Conservation (phyloP, 2,888 invertebrate genomes). For the Encarsia formosa region DNA sequence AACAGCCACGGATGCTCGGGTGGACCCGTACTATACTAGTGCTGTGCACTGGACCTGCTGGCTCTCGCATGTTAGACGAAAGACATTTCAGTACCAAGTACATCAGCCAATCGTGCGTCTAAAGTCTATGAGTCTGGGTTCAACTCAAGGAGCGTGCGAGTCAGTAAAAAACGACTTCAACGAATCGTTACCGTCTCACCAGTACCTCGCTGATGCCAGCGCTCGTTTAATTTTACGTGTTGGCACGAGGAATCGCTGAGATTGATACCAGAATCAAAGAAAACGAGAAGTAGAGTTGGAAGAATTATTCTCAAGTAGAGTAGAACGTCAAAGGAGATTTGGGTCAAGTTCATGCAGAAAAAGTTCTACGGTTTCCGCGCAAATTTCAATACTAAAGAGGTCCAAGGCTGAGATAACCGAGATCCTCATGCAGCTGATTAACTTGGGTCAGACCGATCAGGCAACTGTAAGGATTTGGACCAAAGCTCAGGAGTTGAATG, state of each 20-base stretch:
- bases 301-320: too few species aligned
- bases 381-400: conserved; percentile 95
- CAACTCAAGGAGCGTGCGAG: conserved; percentile 82
- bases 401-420: conserved; percentile 99
- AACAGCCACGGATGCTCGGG: conserved; percentile 92
- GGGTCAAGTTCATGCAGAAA: conserved; percentile 98
- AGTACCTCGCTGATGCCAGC: conserved; percentile 99
- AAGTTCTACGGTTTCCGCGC: conserved; percentile 99
- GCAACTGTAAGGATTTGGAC: conserved; percentile 97
- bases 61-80: conserved; percentile 82
- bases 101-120: conserved; percentile 80
- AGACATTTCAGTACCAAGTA: conserved; percentile 97
- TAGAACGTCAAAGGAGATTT: conserved; percentile 97
- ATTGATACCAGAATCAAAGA: conserved; percentile 97
- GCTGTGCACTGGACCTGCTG: conserved; percentile 79
- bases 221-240: conserved; percentile 97
- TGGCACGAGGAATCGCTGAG: conserved; percentile 97
- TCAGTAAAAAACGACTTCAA: conserved; percentile 95
- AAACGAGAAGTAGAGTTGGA: conserved; percentile 95
- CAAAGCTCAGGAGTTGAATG: conserved; percentile 94
- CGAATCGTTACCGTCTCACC: conserved; percentile 97
- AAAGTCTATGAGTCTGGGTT: conserved; percentile 80
- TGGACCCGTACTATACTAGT: too few species aligned
- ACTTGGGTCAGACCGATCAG: conserved; percentile 96
- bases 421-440: conserved; percentile 95